phyloP scores from a whole-genome alignment of 1,140 invertebrate species.

The Drosophila insularis region DNA sequence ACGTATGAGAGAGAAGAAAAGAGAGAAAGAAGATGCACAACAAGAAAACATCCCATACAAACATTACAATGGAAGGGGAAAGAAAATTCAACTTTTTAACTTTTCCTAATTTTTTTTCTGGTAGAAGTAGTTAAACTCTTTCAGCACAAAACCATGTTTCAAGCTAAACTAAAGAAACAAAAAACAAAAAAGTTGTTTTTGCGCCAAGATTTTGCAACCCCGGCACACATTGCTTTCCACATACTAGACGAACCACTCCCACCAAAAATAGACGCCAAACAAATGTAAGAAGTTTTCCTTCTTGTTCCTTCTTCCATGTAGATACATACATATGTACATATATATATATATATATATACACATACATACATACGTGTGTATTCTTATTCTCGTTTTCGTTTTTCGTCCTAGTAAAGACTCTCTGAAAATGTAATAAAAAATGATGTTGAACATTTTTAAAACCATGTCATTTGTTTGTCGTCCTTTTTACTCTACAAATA shows the following conservation, averaged over 20 bases:
- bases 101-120: conserved; percentile 2
- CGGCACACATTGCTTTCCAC: not conserved
- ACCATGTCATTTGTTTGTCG: conserved; percentile 5
- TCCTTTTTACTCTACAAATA: not conserved
- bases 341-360: no score
- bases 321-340: not conserved
- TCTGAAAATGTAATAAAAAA: conserved; percentile 8
- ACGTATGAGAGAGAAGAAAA: not conserved
- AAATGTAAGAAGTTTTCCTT: conserved; percentile 6
- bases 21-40: not conserved
- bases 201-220: not conserved
- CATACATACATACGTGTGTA: not conserved
- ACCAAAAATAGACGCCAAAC: conserved; percentile 3
- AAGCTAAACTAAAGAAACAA: conserved; percentile 1
- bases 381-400: not conserved
- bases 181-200: conserved; percentile 6
- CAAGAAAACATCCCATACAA: not conserved
- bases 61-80: not conserved
- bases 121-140: conserved; percentile 6
- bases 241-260: not conserved
- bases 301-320: not conserved
- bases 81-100: not conserved
- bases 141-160: conserved; percentile 4
- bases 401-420: not conserved
- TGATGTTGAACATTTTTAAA: conserved; percentile 5